Base-by-base conservation (phyloP, 1,140 invertebrate genomes). In the Drosophila mayri region DNA sequence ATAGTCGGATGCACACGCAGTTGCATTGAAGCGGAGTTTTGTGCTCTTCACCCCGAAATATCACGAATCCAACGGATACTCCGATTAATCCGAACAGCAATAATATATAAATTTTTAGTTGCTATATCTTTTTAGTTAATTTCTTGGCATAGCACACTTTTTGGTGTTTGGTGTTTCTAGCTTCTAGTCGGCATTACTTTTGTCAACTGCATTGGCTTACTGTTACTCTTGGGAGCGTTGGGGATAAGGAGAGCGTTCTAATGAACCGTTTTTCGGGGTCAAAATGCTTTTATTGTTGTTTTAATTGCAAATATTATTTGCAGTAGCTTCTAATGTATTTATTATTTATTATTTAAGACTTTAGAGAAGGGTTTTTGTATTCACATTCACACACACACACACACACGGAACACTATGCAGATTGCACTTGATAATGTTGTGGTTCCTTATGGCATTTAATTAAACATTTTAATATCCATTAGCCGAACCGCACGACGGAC, bases 1-100 rank as follows among this genome's bases (percentile, higher is more conserved):
- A 92, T 92, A 76, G 76, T 92, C 62, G 90, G 84, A 58, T 88
- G 84, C 76, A 88, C 81, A 63, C 88, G 78, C 41, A 92, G 85
- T 92, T 92, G 90, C 90, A 92, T 92, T 90, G 81, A 73, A 38
- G 68, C 74, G 46, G 60, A 41, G 49, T 54, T 28, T 28, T 60
- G 61, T 12, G 52, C 16, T 46, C 28, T 57, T 35, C 18, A 38
- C 50, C 41, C 16, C 47, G 25, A 25, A 49, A 54, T 50, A 20
- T 30, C 18, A 38, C 30, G 18, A 49, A 38, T 40, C 11, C 35
- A 14, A 49, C 61, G 30, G 30, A 73, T 43, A 61, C 37, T 65
- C 40, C 57, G 64, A 61, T 66, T 80, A 49, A 71, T 54, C 49
- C 50, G 50, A 54, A 54, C 8, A 54, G 54, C 46, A 44, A 70